Conservation (phyloP, 2,888 invertebrate genomes). For the Metallyticus violacea region DNA sequence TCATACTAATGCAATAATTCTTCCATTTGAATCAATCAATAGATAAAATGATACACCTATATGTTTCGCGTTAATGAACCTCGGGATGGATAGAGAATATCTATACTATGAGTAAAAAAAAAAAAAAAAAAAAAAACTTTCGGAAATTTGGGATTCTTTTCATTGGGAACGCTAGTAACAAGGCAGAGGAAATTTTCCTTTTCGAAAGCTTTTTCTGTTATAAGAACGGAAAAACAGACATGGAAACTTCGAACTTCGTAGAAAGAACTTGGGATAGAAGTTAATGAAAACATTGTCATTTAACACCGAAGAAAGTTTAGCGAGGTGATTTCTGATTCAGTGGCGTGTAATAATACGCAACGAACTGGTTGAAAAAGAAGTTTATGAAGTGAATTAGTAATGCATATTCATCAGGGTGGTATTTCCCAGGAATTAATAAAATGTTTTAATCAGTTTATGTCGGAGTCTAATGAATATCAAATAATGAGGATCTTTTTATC, state of each 20-base stretch:
- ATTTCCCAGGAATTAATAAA: background rate
- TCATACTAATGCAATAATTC: too few species aligned
- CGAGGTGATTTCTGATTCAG: background rate
- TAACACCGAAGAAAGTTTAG: background rate
- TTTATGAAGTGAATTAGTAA: background rate
- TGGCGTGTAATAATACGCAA: background rate
- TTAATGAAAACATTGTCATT: background rate
- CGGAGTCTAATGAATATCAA: background rate
- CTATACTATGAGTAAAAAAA: too few species aligned
- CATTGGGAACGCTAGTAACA: too few species aligned
- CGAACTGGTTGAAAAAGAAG: background rate
- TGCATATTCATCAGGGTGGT: background rate
- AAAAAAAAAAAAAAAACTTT: too few species aligned
- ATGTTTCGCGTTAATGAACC: too few species aligned
- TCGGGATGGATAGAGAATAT: too few species aligned
- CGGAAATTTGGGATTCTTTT: too few species aligned
- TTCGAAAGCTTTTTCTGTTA: background rate
- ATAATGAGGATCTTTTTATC: background rate
- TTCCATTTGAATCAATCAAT: too few species aligned
- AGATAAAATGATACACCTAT: too few species aligned
- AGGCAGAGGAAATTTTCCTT: background rate
- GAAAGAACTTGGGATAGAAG: background rate
- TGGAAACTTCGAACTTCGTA: background rate
- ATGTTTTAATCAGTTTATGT: background rate
- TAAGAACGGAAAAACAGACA: background rate